Conservation (phyloP, 2,113 vertebrate genomes). For the Cryptomyrus ogoouensis region DNA sequence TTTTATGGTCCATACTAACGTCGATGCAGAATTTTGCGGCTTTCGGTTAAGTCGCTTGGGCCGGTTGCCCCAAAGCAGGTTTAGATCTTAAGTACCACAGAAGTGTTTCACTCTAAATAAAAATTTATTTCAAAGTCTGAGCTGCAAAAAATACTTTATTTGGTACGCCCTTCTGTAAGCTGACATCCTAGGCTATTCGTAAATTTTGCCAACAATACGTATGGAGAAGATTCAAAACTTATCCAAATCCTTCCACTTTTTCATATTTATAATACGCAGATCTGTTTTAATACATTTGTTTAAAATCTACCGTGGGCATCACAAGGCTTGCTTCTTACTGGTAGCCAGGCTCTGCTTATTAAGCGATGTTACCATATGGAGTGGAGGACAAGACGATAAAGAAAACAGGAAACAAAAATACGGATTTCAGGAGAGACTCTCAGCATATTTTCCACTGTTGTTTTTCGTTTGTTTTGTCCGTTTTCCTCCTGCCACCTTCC, state of each 20-base stretch:
- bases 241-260: not conserved
- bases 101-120: not conserved
- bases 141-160: not conserved
- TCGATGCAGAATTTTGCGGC: not conserved
- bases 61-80: not conserved
- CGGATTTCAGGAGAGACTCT: not conserved
- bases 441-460: constrained; percentile 6
- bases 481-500: not conserved
- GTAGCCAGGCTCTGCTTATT: not conserved
- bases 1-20: not conserved
- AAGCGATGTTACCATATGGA: constrained; percentile 15
- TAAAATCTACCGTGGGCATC: not conserved
- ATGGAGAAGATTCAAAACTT: not conserved
- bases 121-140: not conserved
- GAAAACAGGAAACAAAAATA: not conserved
- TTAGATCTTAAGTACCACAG: not conserved
- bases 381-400: not conserved
- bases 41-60: not conserved
- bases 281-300: not conserved
- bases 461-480: constrained; percentile 10
- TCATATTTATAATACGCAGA: not conserved
- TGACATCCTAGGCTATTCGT: not conserved
- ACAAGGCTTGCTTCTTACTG: no score
- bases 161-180: not conserved
- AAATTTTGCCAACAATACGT: not conserved